These are phyloP conservation scores for Zaprionus obscuricornis DNA, from an alignment of 2,888 invertebrate species.

Conservation along the genomic window DNA sequence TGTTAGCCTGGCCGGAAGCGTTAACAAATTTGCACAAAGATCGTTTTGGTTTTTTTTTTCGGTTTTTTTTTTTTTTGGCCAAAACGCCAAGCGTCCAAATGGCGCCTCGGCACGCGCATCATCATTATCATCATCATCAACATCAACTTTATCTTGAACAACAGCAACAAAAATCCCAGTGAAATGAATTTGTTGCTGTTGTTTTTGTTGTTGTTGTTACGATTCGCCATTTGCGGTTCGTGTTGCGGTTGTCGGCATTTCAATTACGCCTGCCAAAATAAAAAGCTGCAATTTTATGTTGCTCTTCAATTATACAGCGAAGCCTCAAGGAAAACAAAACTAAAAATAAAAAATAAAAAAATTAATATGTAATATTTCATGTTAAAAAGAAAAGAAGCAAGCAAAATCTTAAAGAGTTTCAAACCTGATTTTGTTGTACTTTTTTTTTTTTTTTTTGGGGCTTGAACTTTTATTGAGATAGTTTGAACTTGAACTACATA, in stretches of 20 bases:
- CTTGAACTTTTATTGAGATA: no score
- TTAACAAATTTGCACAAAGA: conserved; percentile 67
- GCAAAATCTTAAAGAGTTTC: no score
- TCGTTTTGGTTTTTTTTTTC: conserved; percentile 36
- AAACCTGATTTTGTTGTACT: no score
- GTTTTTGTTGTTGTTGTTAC: conserved; percentile 2
- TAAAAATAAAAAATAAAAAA: background rate
- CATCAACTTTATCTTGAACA: conserved; percentile 3
- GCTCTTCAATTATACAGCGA: conserved; percentile 26
- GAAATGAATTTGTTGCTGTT: conserved; percentile 2
- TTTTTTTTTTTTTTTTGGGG: no score
- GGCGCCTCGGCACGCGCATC: conserved; percentile 72
- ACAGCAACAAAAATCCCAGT: conserved; percentile 13
- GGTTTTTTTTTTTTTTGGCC: background rate
- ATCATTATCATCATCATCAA: conserved; percentile 44
- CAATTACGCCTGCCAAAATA: conserved; percentile 51
- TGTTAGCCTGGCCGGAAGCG: conserved; percentile 64
- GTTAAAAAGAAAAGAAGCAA: no score
- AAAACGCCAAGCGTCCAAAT: conserved; percentile 42
- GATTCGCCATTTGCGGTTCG: conserved; percentile 23
- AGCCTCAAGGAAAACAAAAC: conserved; percentile 5
- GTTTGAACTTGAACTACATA: no score
- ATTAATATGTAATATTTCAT: no score
- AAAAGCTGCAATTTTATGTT: conserved; percentile 19
- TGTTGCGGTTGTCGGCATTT: conserved; percentile 48